Conservation (phyloP, 2,797 vertebrate species). For the Botia almorhae region DNA sequence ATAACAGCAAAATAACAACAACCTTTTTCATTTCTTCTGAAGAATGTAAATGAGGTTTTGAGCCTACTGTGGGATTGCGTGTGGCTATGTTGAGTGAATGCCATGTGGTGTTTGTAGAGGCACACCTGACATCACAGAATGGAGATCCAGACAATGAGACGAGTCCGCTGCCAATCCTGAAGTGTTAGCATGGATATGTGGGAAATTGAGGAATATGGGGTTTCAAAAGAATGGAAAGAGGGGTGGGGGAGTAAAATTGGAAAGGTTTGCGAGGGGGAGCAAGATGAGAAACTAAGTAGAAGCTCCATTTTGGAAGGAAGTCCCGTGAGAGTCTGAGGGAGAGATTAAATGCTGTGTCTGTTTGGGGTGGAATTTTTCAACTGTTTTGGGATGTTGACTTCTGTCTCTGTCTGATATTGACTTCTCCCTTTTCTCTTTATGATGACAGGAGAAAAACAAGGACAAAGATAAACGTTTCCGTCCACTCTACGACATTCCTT, state of each 20-base stretch:
- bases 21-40: constrained; percentile 53
- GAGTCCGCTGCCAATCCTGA: constrained; percentile 41
- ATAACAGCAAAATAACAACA: background rate
- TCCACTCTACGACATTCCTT: constrained; percentile 96
- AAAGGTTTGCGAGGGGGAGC: background rate
- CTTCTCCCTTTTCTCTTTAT: constrained; percentile 11
- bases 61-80: constrained; percentile 63
- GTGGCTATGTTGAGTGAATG: constrained; percentile 49
- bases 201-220: constrained; percentile 30
- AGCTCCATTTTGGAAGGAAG: background rate
- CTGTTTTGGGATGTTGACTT: constrained; percentile 1
- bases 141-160: constrained; percentile 33
- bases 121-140: constrained; percentile 31
- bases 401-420: background rate
- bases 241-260: background rate
- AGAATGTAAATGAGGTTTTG: constrained; percentile 76
- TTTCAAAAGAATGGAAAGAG: constrained; percentile 20
- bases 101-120: background rate
- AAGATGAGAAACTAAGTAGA: background rate
- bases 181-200: constrained; percentile 23
- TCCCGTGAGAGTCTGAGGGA: background rate
- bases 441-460: constrained; percentile 83
- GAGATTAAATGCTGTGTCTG: constrained; percentile 22
- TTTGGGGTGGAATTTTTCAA: constrained; percentile 23
- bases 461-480: constrained; percentile 98